phyloP scores from a whole-genome alignment of 2,888 invertebrate species.

The Mythimna impura region DNA sequence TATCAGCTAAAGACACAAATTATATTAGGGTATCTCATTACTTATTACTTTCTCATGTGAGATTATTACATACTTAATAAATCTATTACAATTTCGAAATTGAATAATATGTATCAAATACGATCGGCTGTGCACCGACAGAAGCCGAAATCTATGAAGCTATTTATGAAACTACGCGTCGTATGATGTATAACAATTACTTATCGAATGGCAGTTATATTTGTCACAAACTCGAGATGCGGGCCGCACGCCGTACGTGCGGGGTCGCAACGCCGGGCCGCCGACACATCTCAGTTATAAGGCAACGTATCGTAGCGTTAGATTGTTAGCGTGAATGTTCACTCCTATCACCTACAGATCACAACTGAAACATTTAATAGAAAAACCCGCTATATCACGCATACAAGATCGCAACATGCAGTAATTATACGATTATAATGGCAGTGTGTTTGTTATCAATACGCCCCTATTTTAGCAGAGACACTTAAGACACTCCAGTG shows the following conservation, averaged over 20 bases:
- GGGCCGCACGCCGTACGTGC: constrained; percentile 57
- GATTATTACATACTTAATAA: constrained; percentile 89
- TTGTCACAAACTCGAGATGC: constrained; percentile 81
- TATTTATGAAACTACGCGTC: constrained; percentile 82
- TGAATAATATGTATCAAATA: constrained; percentile 89
- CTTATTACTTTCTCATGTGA: constrained; percentile 86
- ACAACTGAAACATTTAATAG: constrained; percentile 67
- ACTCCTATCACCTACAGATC: constrained; percentile 69
- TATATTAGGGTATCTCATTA: constrained; percentile 88
- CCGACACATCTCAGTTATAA: constrained; percentile 78
- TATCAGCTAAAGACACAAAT: constrained; percentile 90
- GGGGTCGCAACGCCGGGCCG: constrained; percentile 38
- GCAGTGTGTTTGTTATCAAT: constrained; percentile 87
- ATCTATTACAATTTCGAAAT: constrained; percentile 89
- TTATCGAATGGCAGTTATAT: constrained; percentile 89
- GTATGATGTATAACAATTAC: constrained; percentile 85
- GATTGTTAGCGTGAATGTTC: constrained; percentile 64
- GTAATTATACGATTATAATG: constrained; percentile 81
- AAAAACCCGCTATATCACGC: constrained; percentile 75
- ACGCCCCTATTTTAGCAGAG: constrained; percentile 74
- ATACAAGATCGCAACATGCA: constrained; percentile 81
- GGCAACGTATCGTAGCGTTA: constrained; percentile 84
- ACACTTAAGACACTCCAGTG: constrained; percentile 84
- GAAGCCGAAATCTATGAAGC: constrained; percentile 86
- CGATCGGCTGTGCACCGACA: constrained; percentile 88